Evolutionary conservation across 2,113 vertebrate genomes (phyloP).

Genomic region (Gyps fulvus): DNA sequence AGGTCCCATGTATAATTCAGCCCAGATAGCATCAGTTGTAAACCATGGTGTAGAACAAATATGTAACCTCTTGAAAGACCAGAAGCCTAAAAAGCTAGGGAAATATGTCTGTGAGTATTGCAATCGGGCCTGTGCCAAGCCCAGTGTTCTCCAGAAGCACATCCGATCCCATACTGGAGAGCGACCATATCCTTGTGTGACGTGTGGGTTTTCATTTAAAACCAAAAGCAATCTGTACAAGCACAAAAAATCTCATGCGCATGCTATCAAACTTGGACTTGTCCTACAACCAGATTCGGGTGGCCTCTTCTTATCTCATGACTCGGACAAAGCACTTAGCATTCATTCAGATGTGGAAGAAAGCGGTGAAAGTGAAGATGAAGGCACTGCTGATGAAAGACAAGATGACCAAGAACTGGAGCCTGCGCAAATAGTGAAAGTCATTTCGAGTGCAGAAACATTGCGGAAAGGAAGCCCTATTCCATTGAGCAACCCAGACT

Average conservation of each 20-base stretch:
- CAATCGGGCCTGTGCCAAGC: conserved; percentile 93
- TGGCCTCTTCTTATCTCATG: conserved; percentile 84
- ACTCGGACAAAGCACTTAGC: conserved; percentile 88
- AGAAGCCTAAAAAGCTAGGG: conserved; percentile 96
- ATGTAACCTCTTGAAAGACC: conserved; percentile 88
- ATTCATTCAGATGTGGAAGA: conserved; percentile 91
- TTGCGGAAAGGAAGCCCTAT: conserved; percentile 68
- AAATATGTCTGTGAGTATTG: conserved; percentile 98
- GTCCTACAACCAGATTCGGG: conserved; percentile 86
- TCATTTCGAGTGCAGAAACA: conserved; percentile 72
- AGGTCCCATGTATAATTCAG: conserved; percentile 82
- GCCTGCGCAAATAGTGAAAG: conserved; percentile 74
- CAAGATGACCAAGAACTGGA: conserved; percentile 78
- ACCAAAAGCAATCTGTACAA: conserved; percentile 99
- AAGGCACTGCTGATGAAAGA: conserved; percentile 82
- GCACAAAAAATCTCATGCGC: conserved; percentile 99
- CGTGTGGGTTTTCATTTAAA: conserved; percentile 99
- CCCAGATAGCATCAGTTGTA: conserved; percentile 84
- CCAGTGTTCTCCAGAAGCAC: conserved; percentile 96
- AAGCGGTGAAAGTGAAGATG: conserved; percentile 93
- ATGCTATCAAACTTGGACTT: conserved; percentile 94
- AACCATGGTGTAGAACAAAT: conserved; percentile 86
- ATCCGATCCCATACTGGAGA: conserved; percentile 98
- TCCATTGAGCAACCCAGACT: conserved; percentile 57
- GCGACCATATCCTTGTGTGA: conserved; percentile 94